Percentiles rank a stretch among this genome's conserved stretches.
Evolutionary conservation across 2,113 vertebrate genomes (phyloP).

Genomic region (Epinephelus fuscoguttatus): DNA sequence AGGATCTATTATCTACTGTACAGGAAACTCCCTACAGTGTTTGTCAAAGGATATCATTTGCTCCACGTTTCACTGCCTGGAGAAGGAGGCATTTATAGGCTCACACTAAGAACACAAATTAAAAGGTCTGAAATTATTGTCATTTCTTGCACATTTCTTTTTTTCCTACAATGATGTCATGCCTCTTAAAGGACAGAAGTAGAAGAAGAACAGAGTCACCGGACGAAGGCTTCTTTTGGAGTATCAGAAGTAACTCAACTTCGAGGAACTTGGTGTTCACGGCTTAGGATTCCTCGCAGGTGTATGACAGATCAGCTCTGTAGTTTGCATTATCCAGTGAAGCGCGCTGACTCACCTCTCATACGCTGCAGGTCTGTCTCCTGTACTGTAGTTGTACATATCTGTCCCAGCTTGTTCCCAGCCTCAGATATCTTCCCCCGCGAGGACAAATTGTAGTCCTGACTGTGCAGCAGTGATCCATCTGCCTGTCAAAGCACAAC

Average conservation of each 20-base stretch:
- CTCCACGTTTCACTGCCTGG: slow-evolving; percentile 42
- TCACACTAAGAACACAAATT: slow-evolving; percentile 35
- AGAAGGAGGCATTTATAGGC: slow-evolving; percentile 48
- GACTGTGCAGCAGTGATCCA: slow-evolving; percentile 43
- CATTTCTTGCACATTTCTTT: slow-evolving; percentile 32
- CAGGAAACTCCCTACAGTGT: slow-evolving; percentile 67
- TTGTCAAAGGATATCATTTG: slow-evolving; percentile 68
- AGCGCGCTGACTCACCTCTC: slow-evolving; percentile 39
- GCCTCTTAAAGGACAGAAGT: background rate
- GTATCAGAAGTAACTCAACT: background rate
- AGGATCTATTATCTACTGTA: slow-evolving; percentile 58
- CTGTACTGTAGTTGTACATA: slow-evolving; percentile 43
- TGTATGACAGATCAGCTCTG: slow-evolving; percentile 40
- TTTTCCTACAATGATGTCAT: slow-evolving; percentile 23
- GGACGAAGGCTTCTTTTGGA: background rate
- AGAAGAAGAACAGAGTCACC: background rate
- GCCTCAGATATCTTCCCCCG: slow-evolving; percentile 41
- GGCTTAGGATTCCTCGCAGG: slow-evolving; percentile 29
- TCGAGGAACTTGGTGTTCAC: background rate
- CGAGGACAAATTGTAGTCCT: slow-evolving; percentile 61
- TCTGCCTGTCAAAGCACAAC: slow-evolving; percentile 73
- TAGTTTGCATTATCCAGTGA: slow-evolving; percentile 38
- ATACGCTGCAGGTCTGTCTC: slow-evolving; percentile 33
- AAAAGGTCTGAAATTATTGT: slow-evolving; percentile 49
- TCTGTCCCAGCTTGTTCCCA: slow-evolving; percentile 77